Evolutionary conservation across 2,113 vertebrate genomes (phyloP).

Genomic region (Anguilla rostrata): DNA sequence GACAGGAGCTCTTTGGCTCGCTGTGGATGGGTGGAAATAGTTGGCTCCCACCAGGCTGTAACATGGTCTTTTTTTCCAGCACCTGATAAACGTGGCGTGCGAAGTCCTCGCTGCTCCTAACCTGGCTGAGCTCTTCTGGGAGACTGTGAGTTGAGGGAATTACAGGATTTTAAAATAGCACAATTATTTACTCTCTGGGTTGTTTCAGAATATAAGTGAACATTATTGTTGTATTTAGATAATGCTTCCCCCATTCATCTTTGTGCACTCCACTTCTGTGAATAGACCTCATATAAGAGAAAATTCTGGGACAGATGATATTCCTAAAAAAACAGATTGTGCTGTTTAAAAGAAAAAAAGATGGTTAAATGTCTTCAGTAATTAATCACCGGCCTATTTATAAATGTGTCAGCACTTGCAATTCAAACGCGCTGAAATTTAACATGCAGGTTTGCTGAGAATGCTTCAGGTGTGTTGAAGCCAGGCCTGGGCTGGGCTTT

Average conservation of each 20-base stretch:
- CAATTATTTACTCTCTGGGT: not conserved
- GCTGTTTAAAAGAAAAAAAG: no score
- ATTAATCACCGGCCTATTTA: no score
- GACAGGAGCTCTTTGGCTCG: not conserved
- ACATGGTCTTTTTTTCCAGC: conserved; percentile 53
- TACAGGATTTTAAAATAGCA: not conserved
- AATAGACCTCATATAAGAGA: no score
- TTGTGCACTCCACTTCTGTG: no score
- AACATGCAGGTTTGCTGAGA: no score
- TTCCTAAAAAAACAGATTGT: no score
- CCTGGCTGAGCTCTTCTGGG: conserved; percentile 95
- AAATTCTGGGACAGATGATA: no score
- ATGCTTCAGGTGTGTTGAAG: not conserved
- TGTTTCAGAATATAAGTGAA: not conserved
- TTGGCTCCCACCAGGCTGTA: not conserved
- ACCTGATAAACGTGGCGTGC: conserved; percentile 89
- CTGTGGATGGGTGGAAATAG: not conserved
- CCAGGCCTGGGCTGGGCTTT: not conserved
- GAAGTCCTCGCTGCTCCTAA: conserved; percentile 89
- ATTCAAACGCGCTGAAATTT: no score
- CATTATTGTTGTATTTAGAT: not conserved
- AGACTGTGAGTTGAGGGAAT: conserved; percentile 76
- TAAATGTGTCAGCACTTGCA: no score
- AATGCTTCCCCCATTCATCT: no score
- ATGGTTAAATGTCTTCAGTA: no score